A percentile compares a stretch with the other conserved stretches of the same genome.
Evolutionary conservation across 1,140 invertebrate genomes (phyloP).

Genomic region (Drosophila nasuta): DNA sequence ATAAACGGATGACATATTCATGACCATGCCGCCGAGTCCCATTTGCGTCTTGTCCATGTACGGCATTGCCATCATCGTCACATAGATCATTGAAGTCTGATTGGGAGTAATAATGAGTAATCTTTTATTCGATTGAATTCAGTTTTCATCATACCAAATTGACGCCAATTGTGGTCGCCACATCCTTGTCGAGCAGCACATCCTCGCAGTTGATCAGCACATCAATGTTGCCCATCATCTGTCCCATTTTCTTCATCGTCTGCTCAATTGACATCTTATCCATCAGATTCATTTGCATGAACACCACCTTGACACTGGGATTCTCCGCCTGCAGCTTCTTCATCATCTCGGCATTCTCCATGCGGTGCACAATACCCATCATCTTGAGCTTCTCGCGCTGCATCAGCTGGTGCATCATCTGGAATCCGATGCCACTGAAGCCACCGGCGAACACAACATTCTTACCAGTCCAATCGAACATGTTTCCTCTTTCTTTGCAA

Average conservation of each 20-base stretch:
- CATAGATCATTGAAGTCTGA: slow-evolving; percentile 70
- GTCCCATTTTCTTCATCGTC: slow-evolving; percentile 60
- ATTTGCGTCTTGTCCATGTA: slow-evolving; percentile 87
- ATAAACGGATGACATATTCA: slow-evolving; percentile 88
- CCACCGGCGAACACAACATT: slow-evolving; percentile 75
- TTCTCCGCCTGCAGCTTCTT: slow-evolving; percentile 71
- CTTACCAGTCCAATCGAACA: slow-evolving; percentile 76
- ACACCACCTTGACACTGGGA: slow-evolving; percentile 56
- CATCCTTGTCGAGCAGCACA: slow-evolving; percentile 76
- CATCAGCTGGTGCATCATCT: slow-evolving; percentile 72
- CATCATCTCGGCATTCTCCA: slow-evolving; percentile 80
- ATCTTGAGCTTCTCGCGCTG: slow-evolving; percentile 68
- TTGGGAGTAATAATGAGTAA: neutral
- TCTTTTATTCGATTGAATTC: neutral
- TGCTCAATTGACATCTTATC: slow-evolving; percentile 69
- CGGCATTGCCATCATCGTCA: slow-evolving; percentile 64
- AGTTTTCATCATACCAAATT: slow-evolving; percentile 64
- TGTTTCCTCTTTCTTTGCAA: slow-evolving; percentile 31
- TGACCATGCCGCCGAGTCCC: slow-evolving; percentile 87
- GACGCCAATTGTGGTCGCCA: slow-evolving; percentile 72
- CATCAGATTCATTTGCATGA: slow-evolving; percentile 73
- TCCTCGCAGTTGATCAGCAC: slow-evolving; percentile 74
- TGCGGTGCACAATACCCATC: slow-evolving; percentile 67
- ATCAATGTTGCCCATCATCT: slow-evolving; percentile 72
- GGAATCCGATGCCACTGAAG: slow-evolving; percentile 76